A percentile compares a stretch with the other conserved stretches of the same genome.
These are phyloP conservation scores for Macrotrachela quadricornifera DNA, from an alignment of 1,140 invertebrate species.

Conservation along the genomic window DNA sequence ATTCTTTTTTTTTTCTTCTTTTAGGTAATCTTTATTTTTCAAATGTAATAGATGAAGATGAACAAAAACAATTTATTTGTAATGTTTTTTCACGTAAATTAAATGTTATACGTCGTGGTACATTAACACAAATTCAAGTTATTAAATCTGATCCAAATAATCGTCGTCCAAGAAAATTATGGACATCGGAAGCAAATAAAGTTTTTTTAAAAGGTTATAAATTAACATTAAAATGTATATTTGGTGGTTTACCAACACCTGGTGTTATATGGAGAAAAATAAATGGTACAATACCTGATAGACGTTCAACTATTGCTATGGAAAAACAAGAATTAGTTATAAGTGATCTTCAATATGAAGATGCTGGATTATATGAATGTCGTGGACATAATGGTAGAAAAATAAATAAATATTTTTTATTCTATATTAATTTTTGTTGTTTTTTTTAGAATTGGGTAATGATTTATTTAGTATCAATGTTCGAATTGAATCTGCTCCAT, in stretches of 20 bases:
- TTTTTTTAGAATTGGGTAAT: slow-evolving; percentile 3
- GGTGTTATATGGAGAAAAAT: slow-evolving; percentile 49
- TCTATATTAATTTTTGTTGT: background rate
- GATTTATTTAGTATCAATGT: slow-evolving; percentile 7
- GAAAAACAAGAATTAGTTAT: slow-evolving; percentile 66
- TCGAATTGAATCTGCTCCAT: slow-evolving; percentile 47
- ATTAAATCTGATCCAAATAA: slow-evolving; percentile 4
- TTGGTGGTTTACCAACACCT: slow-evolving; percentile 29
- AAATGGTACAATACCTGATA: slow-evolving; percentile 46
- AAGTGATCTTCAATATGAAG: slow-evolving; percentile 56
- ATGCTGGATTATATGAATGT: slow-evolving; percentile 66
- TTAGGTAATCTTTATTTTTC: background rate
- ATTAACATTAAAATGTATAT: slow-evolving; percentile 9
- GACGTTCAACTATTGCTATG: slow-evolving; percentile 48
- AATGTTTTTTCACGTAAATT: slow-evolving; percentile 1
- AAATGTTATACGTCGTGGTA: background rate
- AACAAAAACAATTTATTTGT: slow-evolving; percentile 4
- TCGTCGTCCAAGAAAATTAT: slow-evolving; percentile 3
- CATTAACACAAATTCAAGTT: slow-evolving; percentile 4
- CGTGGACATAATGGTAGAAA: slow-evolving; percentile 64
- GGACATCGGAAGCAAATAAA: slow-evolving; percentile 4
- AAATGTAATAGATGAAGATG: slow-evolving; percentile 8
- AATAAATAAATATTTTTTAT: background rate
- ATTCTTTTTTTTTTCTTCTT: too few species aligned
- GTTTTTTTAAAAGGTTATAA: slow-evolving; percentile 28